phyloP scores from a whole-genome alignment of 2,888 invertebrate species.

The Arrhopalites spinosus region DNA sequence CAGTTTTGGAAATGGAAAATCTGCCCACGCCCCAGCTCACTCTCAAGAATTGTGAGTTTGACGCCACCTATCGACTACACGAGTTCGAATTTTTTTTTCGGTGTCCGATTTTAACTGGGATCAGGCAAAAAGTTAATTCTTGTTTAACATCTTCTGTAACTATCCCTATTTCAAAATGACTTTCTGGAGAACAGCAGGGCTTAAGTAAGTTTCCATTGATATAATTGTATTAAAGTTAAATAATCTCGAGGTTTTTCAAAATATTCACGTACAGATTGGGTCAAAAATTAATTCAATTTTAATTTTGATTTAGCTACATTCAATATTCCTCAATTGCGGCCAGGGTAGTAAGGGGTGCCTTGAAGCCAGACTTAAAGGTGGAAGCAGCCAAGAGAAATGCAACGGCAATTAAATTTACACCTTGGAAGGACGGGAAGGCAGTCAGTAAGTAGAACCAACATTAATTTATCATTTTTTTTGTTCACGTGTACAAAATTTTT shows the following conservation, averaged over 20 bases:
- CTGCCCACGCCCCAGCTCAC: no score
- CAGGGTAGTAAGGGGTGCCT: conserved; percentile 74
- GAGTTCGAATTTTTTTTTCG: no score
- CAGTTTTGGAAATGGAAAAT: no score
- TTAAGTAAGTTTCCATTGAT: conserved; percentile 51
- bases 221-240: background rate
- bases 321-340: conserved; percentile 95
- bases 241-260: no score
- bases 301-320: conserved; percentile 74
- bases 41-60: background rate
- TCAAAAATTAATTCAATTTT: background rate
- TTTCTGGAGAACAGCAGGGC: conserved; percentile 54
- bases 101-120: no score
- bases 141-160: no score
- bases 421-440: conserved; percentile 85
- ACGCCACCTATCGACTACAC: no score
- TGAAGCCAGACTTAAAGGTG: conserved; percentile 74
- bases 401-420: conserved; percentile 78
- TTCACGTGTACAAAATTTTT: background rate
- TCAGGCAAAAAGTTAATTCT: no score
- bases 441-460: conserved; percentile 69
- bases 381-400: conserved; percentile 79
- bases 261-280: no score
- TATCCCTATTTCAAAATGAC: conserved; percentile 44
- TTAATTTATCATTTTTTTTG: no score